Percentiles rank a stretch among this genome's conserved stretches.
Conservation (phyloP, 2,888 invertebrate species). For the Anarsia innoxiella region DNA sequence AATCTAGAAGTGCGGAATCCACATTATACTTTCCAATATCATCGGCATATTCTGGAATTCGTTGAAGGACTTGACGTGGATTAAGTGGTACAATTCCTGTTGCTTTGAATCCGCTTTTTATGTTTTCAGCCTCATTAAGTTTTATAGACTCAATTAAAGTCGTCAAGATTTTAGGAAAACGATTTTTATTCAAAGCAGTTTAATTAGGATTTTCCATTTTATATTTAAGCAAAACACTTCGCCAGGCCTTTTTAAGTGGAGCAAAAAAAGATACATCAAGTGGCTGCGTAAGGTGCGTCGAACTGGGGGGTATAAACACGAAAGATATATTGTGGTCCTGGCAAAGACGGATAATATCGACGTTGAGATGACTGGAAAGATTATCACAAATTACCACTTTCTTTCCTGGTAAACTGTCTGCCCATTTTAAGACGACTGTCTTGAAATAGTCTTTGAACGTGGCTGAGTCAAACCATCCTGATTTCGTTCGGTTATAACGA, state of each 20-base stretch:
- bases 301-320: slow-evolving; percentile 29
- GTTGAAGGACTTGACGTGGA: neutral
- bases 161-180: neutral
- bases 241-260: slow-evolving; percentile 29
- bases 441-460: slow-evolving; percentile 35
- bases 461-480: slow-evolving; percentile 37
- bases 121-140: no score
- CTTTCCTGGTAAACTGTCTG: slow-evolving; percentile 22
- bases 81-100: no score
- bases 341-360: slow-evolving; percentile 29
- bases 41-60: neutral
- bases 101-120: no score
- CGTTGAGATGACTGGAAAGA: slow-evolving; percentile 31
- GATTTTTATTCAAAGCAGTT: neutral
- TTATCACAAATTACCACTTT: slow-evolving; percentile 19
- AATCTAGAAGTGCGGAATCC: neutral
- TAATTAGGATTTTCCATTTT: slow-evolving; percentile 10
- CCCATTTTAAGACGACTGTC: slow-evolving; percentile 19
- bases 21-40: neutral
- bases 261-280: slow-evolving; percentile 35
- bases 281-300: slow-evolving; percentile 32
- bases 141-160: neutral
- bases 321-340: slow-evolving; percentile 34
- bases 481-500: slow-evolving; percentile 37
- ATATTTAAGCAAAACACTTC: slow-evolving; percentile 20